phyloP scores from a whole-genome alignment of 2,888 invertebrate genomes.

The Lapara coniferarum region DNA sequence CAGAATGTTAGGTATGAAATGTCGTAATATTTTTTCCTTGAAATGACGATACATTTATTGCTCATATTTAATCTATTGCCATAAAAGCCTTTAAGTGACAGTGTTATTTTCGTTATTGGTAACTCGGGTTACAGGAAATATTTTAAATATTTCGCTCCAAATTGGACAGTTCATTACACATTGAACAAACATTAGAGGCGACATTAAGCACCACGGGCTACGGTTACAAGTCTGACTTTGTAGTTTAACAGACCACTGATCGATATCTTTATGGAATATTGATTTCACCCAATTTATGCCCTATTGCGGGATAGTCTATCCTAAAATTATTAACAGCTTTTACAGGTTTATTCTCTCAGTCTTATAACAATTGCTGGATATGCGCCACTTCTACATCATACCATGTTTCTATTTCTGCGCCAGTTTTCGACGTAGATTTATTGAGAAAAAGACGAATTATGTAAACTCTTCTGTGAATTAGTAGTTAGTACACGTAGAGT shows the following conservation, averaged over 20 bases:
- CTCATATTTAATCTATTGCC: background rate
- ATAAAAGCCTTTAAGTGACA: background rate
- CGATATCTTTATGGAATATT: constrained; percentile 16
- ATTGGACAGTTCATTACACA: constrained; percentile 1
- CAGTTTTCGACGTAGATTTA: too few species aligned
- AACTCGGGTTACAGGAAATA: background rate
- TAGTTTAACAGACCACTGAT: constrained; percentile 3
- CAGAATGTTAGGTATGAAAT: background rate
- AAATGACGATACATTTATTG: background rate
- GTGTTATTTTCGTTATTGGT: background rate
- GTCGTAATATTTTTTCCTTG: background rate
- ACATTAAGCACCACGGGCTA: constrained; percentile 7
- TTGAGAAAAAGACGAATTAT: too few species aligned
- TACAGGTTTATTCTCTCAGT: too few species aligned
- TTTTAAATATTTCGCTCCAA: constrained; percentile 7
- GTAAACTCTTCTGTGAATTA: too few species aligned
- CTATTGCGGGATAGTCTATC: too few species aligned
- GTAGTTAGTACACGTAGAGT: background rate
- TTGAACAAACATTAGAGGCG: constrained; percentile 4
- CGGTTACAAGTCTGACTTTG: background rate
- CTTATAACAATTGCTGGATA: too few species aligned
- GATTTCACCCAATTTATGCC: background rate
- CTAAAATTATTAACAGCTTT: too few species aligned
- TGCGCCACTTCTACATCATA: too few species aligned
- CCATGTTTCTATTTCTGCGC: too few species aligned